A percentile compares a stretch with the other conserved stretches of the same genome.
Conservation (phyloP, 30 jellyfish, hydroid and myxozoan genomes). For the Turritopsis rubra region DNA sequence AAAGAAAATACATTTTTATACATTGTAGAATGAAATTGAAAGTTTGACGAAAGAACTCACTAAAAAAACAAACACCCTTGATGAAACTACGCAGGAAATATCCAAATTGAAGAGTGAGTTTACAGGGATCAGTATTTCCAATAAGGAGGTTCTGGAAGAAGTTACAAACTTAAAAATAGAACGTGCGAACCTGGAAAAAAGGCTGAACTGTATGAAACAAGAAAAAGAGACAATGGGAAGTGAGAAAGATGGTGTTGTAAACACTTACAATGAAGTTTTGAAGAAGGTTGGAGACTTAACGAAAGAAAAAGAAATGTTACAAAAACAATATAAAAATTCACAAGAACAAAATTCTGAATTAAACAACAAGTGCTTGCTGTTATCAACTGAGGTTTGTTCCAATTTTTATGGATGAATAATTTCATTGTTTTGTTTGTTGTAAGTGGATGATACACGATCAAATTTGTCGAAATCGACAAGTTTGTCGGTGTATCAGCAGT, state of each 20-base stretch:
- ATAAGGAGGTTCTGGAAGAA: constrained; percentile 29
- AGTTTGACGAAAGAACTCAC: constrained; percentile 26
- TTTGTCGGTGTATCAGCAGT: no score
- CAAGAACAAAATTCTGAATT: constrained; percentile 7
- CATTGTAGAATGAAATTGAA: constrained; percentile 7
- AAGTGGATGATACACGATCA: no score
- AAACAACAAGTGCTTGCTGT: not conserved
- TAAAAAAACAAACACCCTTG: constrained; percentile 28
- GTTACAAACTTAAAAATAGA: constrained; percentile 24
- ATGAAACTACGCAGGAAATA: not conserved
- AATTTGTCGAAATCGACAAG: not conserved
- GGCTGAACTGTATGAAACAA: not conserved
- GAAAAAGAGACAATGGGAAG: constrained; percentile 19
- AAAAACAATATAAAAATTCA: constrained; percentile 12
- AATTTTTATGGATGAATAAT: no score
- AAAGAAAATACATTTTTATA: no score
- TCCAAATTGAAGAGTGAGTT: constrained; percentile 5
- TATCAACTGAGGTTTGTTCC: not conserved
- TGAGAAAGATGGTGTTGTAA: constrained; percentile 12
- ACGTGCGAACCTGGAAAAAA: constrained; percentile 11
- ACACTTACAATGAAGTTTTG: not conserved
- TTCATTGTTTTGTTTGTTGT: not conserved
- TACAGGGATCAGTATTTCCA: not conserved
- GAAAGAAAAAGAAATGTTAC: constrained; percentile 5
- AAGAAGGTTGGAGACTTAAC: constrained; percentile 30